These are phyloP conservation scores for Misgurnus mizolepis DNA, from an alignment of 2,113 vertebrate genomes.

Conservation along the genomic window DNA sequence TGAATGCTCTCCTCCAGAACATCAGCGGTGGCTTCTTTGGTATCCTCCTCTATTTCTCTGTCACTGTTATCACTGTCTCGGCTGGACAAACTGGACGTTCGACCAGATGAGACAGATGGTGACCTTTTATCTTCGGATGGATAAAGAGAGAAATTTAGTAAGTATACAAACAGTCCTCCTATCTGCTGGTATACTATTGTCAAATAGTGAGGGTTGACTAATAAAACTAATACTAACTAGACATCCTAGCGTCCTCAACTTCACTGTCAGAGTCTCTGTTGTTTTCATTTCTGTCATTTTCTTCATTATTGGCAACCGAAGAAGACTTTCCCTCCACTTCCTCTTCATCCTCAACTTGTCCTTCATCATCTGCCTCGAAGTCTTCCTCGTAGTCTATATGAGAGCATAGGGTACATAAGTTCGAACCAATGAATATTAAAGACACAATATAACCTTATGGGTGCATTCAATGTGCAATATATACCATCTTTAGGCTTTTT, in stretches of 20 bases:
- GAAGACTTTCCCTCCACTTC: conserved; percentile 64
- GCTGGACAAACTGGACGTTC: conserved; percentile 64
- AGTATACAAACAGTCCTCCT: not conserved
- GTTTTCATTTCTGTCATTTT: conserved; percentile 53
- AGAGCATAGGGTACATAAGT: conserved; percentile 27
- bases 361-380: conserved; percentile 88
- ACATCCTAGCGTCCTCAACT: conserved; percentile 63
- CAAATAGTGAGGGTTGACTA: not conserved
- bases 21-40: conserved; percentile 39
- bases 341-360: conserved; percentile 68
- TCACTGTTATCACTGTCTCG: conserved; percentile 70
- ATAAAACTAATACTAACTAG: conserved; percentile 68
- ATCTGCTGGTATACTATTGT: too few species aligned
- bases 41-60: conserved; percentile 23
- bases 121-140: conserved; percentile 64
- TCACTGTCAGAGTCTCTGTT: conserved; percentile 66
- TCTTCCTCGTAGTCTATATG: conserved; percentile 88
- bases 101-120: conserved; percentile 65
- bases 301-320: conserved; percentile 65
- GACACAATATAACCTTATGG: not conserved
- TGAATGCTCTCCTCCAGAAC: conserved; percentile 33
- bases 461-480: too few species aligned
- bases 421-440: not conserved
- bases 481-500: conserved; percentile 72
- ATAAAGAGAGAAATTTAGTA: conserved; percentile 19